Evolutionary conservation across 2,888 invertebrate genomes (phyloP).

Genomic region (Rhagonycha lutea): DNA sequence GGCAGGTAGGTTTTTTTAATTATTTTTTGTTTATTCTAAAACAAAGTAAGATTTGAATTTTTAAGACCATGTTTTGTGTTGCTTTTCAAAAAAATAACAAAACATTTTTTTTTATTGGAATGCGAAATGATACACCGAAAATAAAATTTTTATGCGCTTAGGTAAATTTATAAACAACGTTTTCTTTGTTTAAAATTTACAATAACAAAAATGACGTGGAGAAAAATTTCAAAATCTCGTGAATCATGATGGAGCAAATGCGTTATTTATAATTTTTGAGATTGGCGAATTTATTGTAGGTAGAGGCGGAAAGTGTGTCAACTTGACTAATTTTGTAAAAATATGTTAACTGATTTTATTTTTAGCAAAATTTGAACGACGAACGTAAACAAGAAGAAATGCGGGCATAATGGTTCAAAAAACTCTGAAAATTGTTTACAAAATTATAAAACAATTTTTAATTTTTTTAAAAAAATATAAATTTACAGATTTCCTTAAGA

Average conservation of each 20-base stretch:
- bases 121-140: neutral
- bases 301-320: slow-evolving; percentile 12
- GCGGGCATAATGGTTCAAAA: neutral
- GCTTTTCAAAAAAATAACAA: neutral
- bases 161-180: neutral
- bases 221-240: slow-evolving; percentile 2
- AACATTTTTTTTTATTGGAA: no score
- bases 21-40: neutral
- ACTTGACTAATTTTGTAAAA: slow-evolving; percentile 11
- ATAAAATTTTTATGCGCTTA: neutral
- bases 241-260: neutral
- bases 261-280: neutral
- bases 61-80: neutral
- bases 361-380: neutral
- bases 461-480: neutral
- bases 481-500: neutral
- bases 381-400: neutral
- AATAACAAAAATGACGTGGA: slow-evolving; percentile 6
- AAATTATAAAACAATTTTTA: neutral
- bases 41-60: neutral
- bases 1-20: slow-evolving; percentile 64
- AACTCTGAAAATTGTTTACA: neutral
- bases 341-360: neutral
- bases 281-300: neutral
- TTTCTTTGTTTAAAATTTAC: neutral